These are phyloP conservation scores for Tubulanus polymorphus DNA, from an alignment of 2,888 invertebrate genomes.

Conservation along the genomic window DNA sequence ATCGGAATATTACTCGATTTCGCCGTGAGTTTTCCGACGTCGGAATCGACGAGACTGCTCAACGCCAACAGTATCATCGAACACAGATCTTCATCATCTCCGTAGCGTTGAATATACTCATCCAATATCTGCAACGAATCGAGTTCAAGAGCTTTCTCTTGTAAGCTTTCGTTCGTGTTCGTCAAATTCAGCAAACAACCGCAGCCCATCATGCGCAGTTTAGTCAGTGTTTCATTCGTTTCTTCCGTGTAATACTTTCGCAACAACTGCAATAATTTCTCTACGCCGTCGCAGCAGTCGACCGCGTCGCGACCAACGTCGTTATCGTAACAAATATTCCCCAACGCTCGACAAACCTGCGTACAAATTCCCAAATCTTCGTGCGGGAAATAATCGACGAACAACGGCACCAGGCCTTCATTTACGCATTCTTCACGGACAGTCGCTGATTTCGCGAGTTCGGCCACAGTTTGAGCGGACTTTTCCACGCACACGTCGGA, in stretches of 20 bases:
- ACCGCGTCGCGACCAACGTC: constrained; percentile 54
- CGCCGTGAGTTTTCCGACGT: background rate
- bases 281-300: constrained; percentile 44
- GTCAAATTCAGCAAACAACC: constrained; percentile 78
- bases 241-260: constrained; percentile 29
- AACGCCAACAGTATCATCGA: constrained; percentile 58
- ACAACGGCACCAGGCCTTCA: constrained; percentile 36
- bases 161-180: constrained; percentile 62
- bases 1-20: too few species aligned
- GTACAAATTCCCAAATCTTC: constrained; percentile 57
- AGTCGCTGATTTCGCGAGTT: constrained; percentile 73
- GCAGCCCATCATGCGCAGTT: constrained; percentile 65
- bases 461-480: constrained; percentile 63
- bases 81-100: constrained; percentile 56
- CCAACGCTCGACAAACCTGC: constrained; percentile 77
- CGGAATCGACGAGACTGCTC: constrained; percentile 57
- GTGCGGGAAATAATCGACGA: constrained; percentile 37
- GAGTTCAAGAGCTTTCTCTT: constrained; percentile 54
- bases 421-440: constrained; percentile 66
- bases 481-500: constrained; percentile 17
- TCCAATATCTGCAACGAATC: constrained; percentile 57
- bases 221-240: constrained; percentile 44
- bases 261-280: constrained; percentile 37
- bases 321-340: constrained; percentile 86
- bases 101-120: constrained; percentile 55